These are phyloP conservation scores for Boleophthalmus pectinirostris DNA, from an alignment of 2,113 vertebrate species.

Conservation along the genomic window DNA sequence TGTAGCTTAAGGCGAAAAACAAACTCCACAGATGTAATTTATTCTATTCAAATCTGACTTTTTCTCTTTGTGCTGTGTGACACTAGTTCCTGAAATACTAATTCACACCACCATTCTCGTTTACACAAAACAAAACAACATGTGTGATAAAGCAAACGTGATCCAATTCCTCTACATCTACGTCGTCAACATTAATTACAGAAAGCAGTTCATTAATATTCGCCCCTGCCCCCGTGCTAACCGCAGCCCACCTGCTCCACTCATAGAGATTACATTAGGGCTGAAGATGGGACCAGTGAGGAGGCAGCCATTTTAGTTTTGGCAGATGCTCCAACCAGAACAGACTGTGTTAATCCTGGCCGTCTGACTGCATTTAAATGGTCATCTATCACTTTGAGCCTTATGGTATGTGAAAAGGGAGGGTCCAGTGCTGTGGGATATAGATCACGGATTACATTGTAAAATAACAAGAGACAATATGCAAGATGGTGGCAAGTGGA, in stretches of 20 bases:
- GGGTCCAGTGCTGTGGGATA: slow-evolving; percentile 10
- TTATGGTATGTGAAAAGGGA: slow-evolving; percentile 18
- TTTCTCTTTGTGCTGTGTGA: background rate
- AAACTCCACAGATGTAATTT: background rate
- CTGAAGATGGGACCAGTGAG: slow-evolving; percentile 22
- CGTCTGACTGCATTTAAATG: slow-evolving; percentile 41
- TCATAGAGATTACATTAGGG: slow-evolving; percentile 47
- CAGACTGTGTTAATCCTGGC: slow-evolving; percentile 61
- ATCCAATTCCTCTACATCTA: slow-evolving; percentile 26
- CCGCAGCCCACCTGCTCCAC: slow-evolving; percentile 59
- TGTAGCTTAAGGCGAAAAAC: background rate
- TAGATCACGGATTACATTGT: slow-evolving; percentile 1
- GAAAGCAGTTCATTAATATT: slow-evolving; percentile 57
- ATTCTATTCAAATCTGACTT: background rate
- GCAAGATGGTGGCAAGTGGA: background rate
- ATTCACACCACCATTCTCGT: no score
- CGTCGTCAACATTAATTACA: slow-evolving; percentile 58
- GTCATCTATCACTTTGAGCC: slow-evolving; percentile 57
- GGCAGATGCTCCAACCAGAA: slow-evolving; percentile 51
- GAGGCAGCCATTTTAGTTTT: slow-evolving; percentile 41
- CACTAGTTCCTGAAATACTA: no score
- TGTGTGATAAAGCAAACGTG: background rate
- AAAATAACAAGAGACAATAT: background rate
- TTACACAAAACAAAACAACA: background rate
- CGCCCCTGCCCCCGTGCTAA: slow-evolving; percentile 30